Percentiles rank a stretch among this genome's conserved stretches.
Evolutionary conservation across 23 tunicate species (phyloP).

Genomic region (Ascidia mentula): DNA sequence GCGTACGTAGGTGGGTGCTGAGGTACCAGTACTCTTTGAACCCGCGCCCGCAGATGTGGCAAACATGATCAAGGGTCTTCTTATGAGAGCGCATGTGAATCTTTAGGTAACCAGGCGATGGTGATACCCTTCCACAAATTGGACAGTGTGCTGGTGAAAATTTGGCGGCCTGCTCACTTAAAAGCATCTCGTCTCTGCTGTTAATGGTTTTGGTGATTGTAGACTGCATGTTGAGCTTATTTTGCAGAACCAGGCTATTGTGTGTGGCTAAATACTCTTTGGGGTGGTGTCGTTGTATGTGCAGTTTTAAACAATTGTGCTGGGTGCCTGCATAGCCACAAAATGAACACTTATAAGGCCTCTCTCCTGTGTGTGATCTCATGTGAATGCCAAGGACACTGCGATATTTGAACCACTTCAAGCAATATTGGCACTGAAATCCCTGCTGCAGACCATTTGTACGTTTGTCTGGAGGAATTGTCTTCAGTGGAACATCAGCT

Average conservation of each 20-base stretch:
- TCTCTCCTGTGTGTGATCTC: conserved; percentile 87
- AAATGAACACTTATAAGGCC: conserved; percentile 78
- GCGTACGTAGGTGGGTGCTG: conserved; percentile 84
- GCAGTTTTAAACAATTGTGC: conserved; percentile 85
- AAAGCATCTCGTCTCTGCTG: background rate
- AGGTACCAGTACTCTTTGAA: conserved; percentile 97
- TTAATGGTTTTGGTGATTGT: background rate
- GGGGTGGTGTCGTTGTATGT: conserved; percentile 84
- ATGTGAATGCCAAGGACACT: conserved; percentile 83
- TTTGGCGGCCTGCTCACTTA: conserved; percentile 41
- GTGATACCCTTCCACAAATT: conserved; percentile 81
- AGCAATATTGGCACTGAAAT: conserved; percentile 62
- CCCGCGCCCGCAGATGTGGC: conserved; percentile 88
- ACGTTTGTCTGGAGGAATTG: background rate
- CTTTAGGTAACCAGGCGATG: conserved; percentile 88
- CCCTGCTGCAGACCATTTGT: conserved; percentile 22
- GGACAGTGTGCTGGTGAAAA: conserved; percentile 83
- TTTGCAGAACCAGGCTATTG: background rate
- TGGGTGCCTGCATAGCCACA: conserved; percentile 91
- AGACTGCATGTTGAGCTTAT: background rate
- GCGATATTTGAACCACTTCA: conserved; percentile 79
- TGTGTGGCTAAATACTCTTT: conserved; percentile 26
- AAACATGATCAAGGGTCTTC: conserved; percentile 80
- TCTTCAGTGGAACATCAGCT: background rate
- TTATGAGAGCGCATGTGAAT: conserved; percentile 96